A percentile compares a stretch with the other conserved stretches of the same genome.
phyloP scores from a whole-genome alignment of 2,113 vertebrate genomes.

The Sminthopsis crassicaudata region DNA sequence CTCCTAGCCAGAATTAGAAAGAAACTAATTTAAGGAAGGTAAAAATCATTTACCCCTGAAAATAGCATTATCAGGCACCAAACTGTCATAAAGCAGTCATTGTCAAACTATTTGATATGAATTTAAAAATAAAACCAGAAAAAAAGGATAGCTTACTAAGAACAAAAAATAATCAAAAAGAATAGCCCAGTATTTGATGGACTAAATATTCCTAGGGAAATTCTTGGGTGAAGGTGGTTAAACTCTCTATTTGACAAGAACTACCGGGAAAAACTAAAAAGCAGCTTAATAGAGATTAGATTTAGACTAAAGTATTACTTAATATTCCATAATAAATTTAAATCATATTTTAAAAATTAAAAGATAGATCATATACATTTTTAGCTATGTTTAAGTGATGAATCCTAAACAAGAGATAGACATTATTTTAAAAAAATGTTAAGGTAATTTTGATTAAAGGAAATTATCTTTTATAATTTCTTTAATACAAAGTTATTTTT shows the following conservation, averaged over 20 bases:
- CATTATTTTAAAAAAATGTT: background rate
- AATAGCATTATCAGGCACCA: background rate
- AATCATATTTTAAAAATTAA: background rate
- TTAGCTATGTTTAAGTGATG: background rate
- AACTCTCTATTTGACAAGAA: background rate
- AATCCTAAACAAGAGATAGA: background rate
- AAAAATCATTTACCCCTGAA: background rate
- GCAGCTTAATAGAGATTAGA: background rate
- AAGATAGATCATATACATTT: background rate
- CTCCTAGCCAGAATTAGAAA: background rate
- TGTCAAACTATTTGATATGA: background rate
- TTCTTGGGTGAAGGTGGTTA: background rate
- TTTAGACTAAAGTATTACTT: background rate
- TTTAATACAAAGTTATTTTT: background rate
- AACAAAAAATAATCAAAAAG: background rate
- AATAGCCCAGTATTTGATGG: background rate
- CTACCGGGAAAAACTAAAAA: background rate
- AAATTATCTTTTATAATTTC: background rate
- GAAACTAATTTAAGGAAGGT: background rate
- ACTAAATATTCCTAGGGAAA: background rate
- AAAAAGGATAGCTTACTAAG: background rate
- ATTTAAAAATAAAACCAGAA: background rate
- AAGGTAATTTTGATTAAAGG: background rate
- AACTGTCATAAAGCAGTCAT: background rate
- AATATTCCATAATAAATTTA: background rate